Evolutionary conservation across 2,888 invertebrate species (phyloP).

Genomic region (Odontocolon sp.): DNA sequence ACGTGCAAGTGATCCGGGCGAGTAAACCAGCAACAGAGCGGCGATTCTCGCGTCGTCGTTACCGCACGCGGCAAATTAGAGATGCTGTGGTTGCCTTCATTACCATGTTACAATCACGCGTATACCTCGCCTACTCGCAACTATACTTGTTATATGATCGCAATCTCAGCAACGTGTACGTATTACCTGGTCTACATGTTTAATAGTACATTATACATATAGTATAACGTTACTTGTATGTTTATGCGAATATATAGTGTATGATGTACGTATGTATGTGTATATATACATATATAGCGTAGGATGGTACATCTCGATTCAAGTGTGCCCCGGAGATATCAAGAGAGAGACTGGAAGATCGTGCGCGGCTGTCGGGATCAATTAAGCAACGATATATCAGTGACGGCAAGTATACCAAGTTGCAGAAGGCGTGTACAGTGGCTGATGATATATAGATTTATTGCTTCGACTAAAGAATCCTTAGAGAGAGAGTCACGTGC

Average conservation of each 20-base stretch:
- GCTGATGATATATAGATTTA: constrained; percentile 49
- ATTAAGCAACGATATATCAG: constrained; percentile 59
- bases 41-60: too few relatives aligned
- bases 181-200: constrained; percentile 13
- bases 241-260: not conserved
- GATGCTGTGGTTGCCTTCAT: constrained; percentile 42
- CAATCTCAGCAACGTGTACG: constrained; percentile 48
- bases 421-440: constrained; percentile 37
- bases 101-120: constrained; percentile 51
- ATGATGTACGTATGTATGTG: not conserved
- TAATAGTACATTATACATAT: not conserved
- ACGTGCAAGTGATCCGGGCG: constrained; percentile 45
- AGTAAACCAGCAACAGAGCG: constrained; percentile 28
- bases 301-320: constrained; percentile 35
- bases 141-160: constrained; percentile 43
- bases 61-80: constrained; percentile 49
- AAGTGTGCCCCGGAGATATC: constrained; percentile 45
- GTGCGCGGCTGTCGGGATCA: constrained; percentile 49
- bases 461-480: not conserved
- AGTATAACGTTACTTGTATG: not conserved
- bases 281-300: constrained; percentile 7
- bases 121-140: constrained; percentile 15
- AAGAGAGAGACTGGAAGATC: constrained; percentile 37
- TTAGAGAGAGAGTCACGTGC: too few relatives aligned
- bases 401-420: constrained; percentile 32